Evolutionary conservation across 1,140 invertebrate species (phyloP).

Genomic region (Pogonognathellus flavescens): DNA sequence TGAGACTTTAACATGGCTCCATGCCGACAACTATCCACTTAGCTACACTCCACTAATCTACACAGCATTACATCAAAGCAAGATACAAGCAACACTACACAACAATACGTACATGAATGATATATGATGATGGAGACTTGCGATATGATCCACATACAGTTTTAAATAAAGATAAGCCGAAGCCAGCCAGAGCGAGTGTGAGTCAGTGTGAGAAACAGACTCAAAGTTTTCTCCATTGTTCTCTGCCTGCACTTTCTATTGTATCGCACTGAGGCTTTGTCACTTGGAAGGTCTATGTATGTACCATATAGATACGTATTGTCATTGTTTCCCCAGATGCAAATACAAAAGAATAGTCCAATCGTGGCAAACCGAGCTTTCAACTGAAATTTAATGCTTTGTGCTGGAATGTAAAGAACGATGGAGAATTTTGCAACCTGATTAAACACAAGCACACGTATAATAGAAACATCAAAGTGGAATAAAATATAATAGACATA

Average conservation of each 20-base stretch:
- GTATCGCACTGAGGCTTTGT: neutral
- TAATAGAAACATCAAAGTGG: too few relatives aligned
- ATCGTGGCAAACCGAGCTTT: slow-evolving; percentile 5
- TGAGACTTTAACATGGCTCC: slow-evolving; percentile 29
- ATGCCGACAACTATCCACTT: slow-evolving; percentile 25
- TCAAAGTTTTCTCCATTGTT: slow-evolving; percentile 13
- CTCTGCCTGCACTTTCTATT: neutral
- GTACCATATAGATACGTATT: neutral
- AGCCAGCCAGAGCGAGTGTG: neutral
- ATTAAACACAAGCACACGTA: too few relatives aligned
- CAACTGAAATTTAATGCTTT: slow-evolving; percentile 33
- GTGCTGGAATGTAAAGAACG: too few relatives aligned
- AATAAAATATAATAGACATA: too few relatives aligned
- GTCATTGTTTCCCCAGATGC: slow-evolving; percentile 2
- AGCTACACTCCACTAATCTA: slow-evolving; percentile 15
- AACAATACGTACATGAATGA: too few relatives aligned
- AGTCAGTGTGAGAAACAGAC: slow-evolving; percentile 9
- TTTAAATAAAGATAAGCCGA: neutral
- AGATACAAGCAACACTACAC: neutral
- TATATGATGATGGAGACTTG: neutral
- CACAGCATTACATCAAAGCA: neutral
- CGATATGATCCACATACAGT: neutral
- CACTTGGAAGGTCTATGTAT: neutral
- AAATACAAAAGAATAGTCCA: neutral
- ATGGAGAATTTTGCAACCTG: too few relatives aligned